Base-by-base conservation (phyloP, 2,797 vertebrate genomes). In the Onychomys torridus region DNA sequence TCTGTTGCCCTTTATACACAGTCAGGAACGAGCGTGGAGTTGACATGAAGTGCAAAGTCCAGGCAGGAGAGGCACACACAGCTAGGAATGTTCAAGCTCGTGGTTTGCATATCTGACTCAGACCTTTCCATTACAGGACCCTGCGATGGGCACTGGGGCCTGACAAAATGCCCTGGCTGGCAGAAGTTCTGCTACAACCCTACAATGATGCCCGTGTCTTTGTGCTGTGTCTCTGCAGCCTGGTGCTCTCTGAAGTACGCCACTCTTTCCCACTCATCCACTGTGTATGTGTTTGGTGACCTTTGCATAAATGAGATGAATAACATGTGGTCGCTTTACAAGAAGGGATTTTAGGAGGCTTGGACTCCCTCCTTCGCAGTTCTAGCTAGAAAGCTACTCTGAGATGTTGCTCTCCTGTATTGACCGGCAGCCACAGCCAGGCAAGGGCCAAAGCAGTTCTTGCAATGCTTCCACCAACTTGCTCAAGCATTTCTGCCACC, bases 1-100 rank as follows among this genome's bases (percentile, higher is more conserved):
- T 90, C 71, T 3, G 0, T 34, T 59, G 81, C 77, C 67, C 77
- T 97, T 97, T 95, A 87, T 63, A 82, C 97, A 95, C 90, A 79
- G 67, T 84, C 5, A 89, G 55, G 52, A 96, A 93, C 98, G 52
- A 96, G 95, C 97, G 97, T 21, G 14, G 91, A 97, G 90, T 49
- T 98, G 96, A 89, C 86, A 97, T 96, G 97, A 97, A 32, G 34
- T 75, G n/a, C 76, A 85, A 94, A 94, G 82, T 89, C 92, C 84
- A 95, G 43, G 79, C 65, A 52, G 57, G 55, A 40, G 82, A 88
- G 32, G 32, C 65, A 37, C 37, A 32, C 77, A 94, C 95, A 61
- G 81, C 67, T 77, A 84, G 63, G 55, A 65, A 88, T 46, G 91
- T 94, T 23, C 2, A 96, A 55, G 71, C 93, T 12, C 88, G 61